These are phyloP conservation scores for Lathamus discolor DNA, from an alignment of 2,113 vertebrate genomes.

Conservation along the genomic window DNA sequence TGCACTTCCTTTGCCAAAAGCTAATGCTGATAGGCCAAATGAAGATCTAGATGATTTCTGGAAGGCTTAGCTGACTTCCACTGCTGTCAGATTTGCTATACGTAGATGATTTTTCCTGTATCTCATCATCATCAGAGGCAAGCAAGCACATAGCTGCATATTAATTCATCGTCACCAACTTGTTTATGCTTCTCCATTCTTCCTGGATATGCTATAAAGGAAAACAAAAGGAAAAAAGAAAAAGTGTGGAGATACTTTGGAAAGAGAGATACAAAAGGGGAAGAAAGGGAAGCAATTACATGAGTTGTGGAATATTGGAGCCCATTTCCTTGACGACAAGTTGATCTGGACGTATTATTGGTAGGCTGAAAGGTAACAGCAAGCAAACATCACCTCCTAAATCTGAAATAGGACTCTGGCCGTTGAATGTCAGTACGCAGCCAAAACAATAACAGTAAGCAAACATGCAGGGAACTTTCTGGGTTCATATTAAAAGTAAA, in stretches of 20 bases:
- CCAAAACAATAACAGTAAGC: not conserved
- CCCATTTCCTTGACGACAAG: not conserved
- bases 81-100: not conserved
- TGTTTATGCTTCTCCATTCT: not conserved
- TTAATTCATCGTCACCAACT: not conserved
- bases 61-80: not conserved
- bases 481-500: not conserved
- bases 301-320: not conserved
- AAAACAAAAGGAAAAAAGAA: not conserved
- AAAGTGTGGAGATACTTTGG: not conserved
- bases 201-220: not conserved
- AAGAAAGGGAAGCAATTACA: not conserved
- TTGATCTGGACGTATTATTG: not conserved
- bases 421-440: not conserved
- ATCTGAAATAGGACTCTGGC: not conserved
- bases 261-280: not conserved
- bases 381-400: not conserved
- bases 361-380: not conserved
- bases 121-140: not conserved
- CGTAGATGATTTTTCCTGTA: not conserved
- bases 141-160: not conserved
- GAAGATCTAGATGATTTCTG: not conserved
- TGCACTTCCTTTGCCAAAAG: not conserved
- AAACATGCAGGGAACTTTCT: not conserved
- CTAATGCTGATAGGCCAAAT: not conserved